A percentile compares a stretch with the other conserved stretches of the same genome.
Evolutionary conservation across 1,140 invertebrate genomes (phyloP).

Genomic region (Lordiphosa clarofinis): DNA sequence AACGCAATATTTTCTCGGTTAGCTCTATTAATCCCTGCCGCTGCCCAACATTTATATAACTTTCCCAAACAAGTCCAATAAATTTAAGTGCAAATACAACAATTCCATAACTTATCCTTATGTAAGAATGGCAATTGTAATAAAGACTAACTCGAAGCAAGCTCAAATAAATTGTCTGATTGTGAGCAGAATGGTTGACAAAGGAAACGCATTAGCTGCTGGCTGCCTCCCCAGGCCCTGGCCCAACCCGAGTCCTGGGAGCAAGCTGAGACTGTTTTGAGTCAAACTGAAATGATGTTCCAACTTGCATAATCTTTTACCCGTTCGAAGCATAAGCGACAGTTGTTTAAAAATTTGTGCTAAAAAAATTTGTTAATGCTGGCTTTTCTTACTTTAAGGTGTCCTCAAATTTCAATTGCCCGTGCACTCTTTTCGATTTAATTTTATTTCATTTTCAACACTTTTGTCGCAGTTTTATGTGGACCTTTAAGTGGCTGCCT

Average conservation of each 20-base stretch:
- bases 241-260: background rate
- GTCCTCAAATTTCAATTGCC: background rate
- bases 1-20: conserved; percentile 11
- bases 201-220: conserved; percentile 63
- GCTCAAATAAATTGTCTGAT: conserved; percentile 63
- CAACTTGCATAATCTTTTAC: too few relatives aligned
- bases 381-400: background rate
- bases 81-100: conserved; percentile 26
- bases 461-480: conserved; percentile 53
- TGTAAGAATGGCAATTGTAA: conserved; percentile 63
- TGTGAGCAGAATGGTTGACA: conserved; percentile 44
- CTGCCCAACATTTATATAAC: conserved; percentile 15
- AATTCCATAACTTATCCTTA: conserved; percentile 59
- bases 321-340: too few relatives aligned
- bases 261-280: too few relatives aligned
- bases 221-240: background rate
- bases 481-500: conserved; percentile 43
- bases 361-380: conserved; percentile 11
- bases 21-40: conserved; percentile 11
- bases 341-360: background rate
- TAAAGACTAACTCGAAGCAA: conserved; percentile 52
- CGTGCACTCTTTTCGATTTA: conserved; percentile 23
- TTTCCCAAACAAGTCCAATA: background rate
- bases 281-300: too few relatives aligned
- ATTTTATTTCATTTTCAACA: conserved; percentile 38